These are phyloP conservation scores for Drosophila melanocephala DNA, from an alignment of 2,888 invertebrate species.

Conservation along the genomic window DNA sequence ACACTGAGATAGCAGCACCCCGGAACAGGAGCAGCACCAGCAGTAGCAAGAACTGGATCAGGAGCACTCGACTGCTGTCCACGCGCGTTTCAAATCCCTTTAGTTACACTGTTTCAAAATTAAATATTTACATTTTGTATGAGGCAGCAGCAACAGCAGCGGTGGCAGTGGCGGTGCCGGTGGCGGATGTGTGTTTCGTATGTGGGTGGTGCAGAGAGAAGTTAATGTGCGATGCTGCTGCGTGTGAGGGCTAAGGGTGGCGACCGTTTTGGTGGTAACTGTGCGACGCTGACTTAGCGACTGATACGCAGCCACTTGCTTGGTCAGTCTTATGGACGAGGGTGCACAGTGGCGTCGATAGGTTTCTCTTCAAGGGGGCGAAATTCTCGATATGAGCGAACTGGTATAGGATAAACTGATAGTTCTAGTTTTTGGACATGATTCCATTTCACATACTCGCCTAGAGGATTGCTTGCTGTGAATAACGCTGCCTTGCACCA, in stretches of 20 bases:
- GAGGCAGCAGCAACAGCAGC: slow-evolving; percentile 30
- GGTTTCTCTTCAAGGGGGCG: neutral
- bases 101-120: slow-evolving; percentile 83
- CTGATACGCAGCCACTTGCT: slow-evolving; percentile 24
- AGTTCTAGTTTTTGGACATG: neutral
- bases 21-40: slow-evolving; percentile 9
- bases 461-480: neutral
- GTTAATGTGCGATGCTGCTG: neutral
- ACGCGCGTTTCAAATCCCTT: slow-evolving; percentile 82
- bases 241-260: slow-evolving; percentile 25
- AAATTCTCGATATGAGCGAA: neutral
- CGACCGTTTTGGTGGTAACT: slow-evolving; percentile 31
- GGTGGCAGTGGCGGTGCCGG: neutral
- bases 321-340: slow-evolving; percentile 16
- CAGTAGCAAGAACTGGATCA: slow-evolving; percentile 7
- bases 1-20: slow-evolving; percentile 27
- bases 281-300: slow-evolving; percentile 21
- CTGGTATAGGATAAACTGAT: neutral
- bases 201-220: slow-evolving; percentile 12
- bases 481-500: neutral
- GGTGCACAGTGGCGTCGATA: slow-evolving; percentile 22
- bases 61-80: slow-evolving; percentile 44
- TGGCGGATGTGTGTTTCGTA: slow-evolving; percentile 16
- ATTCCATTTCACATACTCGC: neutral
- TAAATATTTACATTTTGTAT: slow-evolving; percentile 83